Evolutionary conservation across 2,113 vertebrate genomes (phyloP), one percentile per base, ranked within the genome.

Genomic region (Ploceus nigricollis): DNA sequence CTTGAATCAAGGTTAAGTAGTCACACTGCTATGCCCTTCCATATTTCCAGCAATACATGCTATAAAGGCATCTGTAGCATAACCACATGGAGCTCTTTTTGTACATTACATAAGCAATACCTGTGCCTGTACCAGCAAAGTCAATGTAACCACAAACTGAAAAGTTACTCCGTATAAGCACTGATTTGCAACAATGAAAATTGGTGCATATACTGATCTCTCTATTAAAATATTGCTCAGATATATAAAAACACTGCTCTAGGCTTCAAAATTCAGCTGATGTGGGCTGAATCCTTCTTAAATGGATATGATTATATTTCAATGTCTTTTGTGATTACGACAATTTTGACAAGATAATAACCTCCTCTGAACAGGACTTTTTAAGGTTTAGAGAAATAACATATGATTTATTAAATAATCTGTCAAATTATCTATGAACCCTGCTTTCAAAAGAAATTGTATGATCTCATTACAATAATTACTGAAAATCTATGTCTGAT

Each of bases 401-500:
- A 60, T 37, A 87, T 53, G 44, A 79, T 86, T 92, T 89, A 90
- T 86, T 90, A 92, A 94, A 93, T 88, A 93, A 94, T 70, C 71
- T 80, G 77, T 95, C 94, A 83, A 81, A 89, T 90, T 89, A 92
- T 37, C 81, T 93, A 48, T 82, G 89, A 93, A 87, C 54, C 13
- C 48, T 80, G 68, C 68, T 88, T 91, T 87, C 68, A 81, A 66
- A 92, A 85, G 80, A 69, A 87, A 85, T 85, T 8, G 8, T 25
- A 93, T 72, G 65, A 89, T 92, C 76, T 90, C 60, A 89, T 85
- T 87, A 94, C 78, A 92, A 45, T 83, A 94, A 96, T 92, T 70
- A 76, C 51, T 93, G 69, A 61, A 80, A 91, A 90, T 81, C 82
- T 84, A 19, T 48, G 28, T 48, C 84, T 88, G 53, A 64, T 65